These are phyloP conservation scores for Apamea monoglypha DNA, from an alignment of 2,888 invertebrate genomes.

Conservation along the genomic window DNA sequence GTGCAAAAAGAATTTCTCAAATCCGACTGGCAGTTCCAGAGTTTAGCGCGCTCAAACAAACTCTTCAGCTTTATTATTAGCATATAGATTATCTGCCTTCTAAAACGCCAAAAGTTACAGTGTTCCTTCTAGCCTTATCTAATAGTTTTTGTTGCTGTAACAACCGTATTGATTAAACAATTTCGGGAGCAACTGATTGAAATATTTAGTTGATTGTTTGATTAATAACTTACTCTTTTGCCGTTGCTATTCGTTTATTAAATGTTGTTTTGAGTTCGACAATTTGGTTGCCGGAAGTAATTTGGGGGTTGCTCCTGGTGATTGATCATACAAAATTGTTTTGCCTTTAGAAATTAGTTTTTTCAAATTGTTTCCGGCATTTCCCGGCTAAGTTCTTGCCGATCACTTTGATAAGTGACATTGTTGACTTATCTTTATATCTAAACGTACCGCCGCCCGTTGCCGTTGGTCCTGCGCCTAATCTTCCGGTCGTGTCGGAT, in stretches of 20 bases:
- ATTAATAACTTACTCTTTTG: slow-evolving; percentile 46
- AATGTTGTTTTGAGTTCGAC: slow-evolving; percentile 37
- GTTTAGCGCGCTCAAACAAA: too few species aligned
- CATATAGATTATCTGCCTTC: neutral
- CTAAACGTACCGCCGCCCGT: neutral
- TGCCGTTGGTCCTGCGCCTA: neutral
- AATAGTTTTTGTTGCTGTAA: slow-evolving; percentile 45
- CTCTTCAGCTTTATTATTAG: too few species aligned
- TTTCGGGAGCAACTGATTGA: slow-evolving; percentile 53
- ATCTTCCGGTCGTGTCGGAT: neutral
- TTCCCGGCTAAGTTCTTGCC: neutral
- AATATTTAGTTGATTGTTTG: slow-evolving; percentile 62
- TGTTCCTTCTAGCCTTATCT: slow-evolving; percentile 32
- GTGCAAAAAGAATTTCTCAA: too few species aligned
- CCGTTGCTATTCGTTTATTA: slow-evolving; percentile 38
- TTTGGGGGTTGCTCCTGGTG: slow-evolving; percentile 15
- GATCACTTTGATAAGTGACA: neutral
- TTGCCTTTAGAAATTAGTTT: neutral
- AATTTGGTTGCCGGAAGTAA: slow-evolving; percentile 31
- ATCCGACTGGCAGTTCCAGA: too few species aligned
- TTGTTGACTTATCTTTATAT: neutral
- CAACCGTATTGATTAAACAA: slow-evolving; percentile 65
- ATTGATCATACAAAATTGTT: slow-evolving; percentile 8
- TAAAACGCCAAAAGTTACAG: slow-evolving; percentile 6
- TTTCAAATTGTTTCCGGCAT: neutral